Evolutionary conservation across 2,113 vertebrate species (phyloP), one percentile per base, ranked within the genome.

Genomic region (Callospermophilus lateralis): DNA sequence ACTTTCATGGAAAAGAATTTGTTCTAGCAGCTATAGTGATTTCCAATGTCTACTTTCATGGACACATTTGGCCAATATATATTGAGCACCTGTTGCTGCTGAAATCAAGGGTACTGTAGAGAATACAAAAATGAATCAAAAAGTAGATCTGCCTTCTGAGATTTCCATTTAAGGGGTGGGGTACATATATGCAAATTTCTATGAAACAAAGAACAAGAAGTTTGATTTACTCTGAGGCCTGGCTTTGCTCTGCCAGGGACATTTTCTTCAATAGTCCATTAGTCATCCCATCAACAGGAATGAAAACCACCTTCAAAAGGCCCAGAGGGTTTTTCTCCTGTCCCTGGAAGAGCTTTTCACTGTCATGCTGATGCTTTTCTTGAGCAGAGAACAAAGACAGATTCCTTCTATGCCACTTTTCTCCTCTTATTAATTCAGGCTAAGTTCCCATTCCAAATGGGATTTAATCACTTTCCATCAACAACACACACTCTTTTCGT

Each of bases 381-480:
- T 78, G 30, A 39, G 73, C 48, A 39, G 34, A 87, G 73, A 83
- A 90, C 10, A 89, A 96, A 95, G 77, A 70, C n/a, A 84, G 30
- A 37, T 30, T 16, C 39, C 24, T 88, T 83, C 48, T 51, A 37
- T 42, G 61, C 8, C 42, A 2, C 63, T 3, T 58, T 88, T 86
- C 80, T 53, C 12, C 7, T 91, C 73, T 80, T 15, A 65, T 81
- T 93, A 91, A 96, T 95, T 95, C 79, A 90, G 58, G 24, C 81
- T 84, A 83, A 72, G 26, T 95, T 96, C 85, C 89, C 48, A 74
- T 78, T 72, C 34, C 87, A 86, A 65, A 92, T 78, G n/a, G 13
- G 53, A 76, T 95, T 97, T 96, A 89, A 89, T 63, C 83, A 89
- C 68, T 63, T 93, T 65, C 28, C 42, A 70, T 48, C 55, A 55